Conservation (phyloP, 2,888 invertebrate species). For the Amitus sp. region DNA sequence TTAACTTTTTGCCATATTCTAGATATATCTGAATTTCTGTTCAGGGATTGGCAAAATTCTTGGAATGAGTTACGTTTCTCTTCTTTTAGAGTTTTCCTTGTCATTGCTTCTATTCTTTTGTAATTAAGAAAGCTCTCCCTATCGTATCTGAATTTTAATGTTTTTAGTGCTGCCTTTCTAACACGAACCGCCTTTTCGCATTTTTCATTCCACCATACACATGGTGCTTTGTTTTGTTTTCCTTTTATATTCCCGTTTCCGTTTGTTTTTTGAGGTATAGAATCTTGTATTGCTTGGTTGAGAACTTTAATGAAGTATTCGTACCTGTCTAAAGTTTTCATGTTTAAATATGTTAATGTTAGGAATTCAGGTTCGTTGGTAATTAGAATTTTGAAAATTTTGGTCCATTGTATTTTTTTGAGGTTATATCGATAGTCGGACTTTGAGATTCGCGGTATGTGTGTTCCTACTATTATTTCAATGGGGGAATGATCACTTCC, state of each 20-base stretch:
- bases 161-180: constrained; percentile 22
- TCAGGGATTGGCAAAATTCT: constrained; percentile 13
- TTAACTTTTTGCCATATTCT: constrained; percentile 24
- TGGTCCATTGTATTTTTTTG: constrained; percentile 9
- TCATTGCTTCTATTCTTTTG: constrained; percentile 15
- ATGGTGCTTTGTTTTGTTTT: background rate
- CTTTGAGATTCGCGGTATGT: background rate
- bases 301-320: background rate
- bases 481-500: constrained; percentile 34
- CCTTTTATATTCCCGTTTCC: no score
- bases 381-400: background rate
- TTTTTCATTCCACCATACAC: constrained; percentile 32
- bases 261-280: no score
- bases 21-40: background rate
- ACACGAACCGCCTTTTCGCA: constrained; percentile 16
- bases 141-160: constrained; percentile 12
- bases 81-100: constrained; percentile 14
- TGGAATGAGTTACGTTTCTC: constrained; percentile 17
- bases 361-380: background rate
- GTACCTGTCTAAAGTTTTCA: constrained; percentile 1
- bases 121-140: constrained; percentile 12
- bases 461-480: constrained; percentile 11
- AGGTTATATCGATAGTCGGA: constrained; percentile 18
- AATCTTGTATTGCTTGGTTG: background rate
- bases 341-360: constrained; percentile 1